A percentile compares a stretch with the other conserved stretches of the same genome.
These are phyloP conservation scores for Esox masquinongy DNA, from an alignment of 2,797 vertebrate genomes.

Conservation along the genomic window DNA sequence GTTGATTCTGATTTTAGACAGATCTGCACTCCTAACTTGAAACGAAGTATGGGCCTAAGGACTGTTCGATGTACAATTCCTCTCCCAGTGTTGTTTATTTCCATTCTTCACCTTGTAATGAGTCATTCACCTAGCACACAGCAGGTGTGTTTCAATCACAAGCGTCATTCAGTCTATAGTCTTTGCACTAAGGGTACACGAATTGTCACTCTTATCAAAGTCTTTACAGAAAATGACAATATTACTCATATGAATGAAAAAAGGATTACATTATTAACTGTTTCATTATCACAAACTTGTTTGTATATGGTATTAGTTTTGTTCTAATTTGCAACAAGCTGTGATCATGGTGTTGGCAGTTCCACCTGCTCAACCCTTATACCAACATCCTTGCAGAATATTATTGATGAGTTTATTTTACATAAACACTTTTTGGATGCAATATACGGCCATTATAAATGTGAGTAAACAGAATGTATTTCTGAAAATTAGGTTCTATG, in stretches of 20 bases:
- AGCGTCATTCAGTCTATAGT: constrained; percentile 27
- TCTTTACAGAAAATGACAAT: constrained; percentile 36
- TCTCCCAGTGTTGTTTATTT: constrained; percentile 21
- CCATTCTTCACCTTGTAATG: constrained; percentile 41
- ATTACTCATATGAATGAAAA: constrained; percentile 23
- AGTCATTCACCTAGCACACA: constrained; percentile 24
- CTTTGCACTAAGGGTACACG: constrained; percentile 15
- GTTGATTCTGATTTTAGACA: not conserved
- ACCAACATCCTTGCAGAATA: not conserved
- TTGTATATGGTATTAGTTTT: not conserved
- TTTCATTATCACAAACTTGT: not conserved
- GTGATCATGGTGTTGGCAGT: not conserved
- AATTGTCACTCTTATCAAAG: constrained; percentile 47
- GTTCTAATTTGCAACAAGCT: not conserved
- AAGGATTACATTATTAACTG: constrained; percentile 16
- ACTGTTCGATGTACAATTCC: not conserved
- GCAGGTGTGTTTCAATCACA: constrained; percentile 44
- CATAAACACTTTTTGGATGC: not conserved
- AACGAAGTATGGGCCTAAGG: not conserved
- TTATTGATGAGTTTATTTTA: not conserved
- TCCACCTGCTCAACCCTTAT: not conserved
- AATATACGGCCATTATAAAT: not conserved
- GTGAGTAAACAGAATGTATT: not conserved
- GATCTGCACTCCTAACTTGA: not conserved
- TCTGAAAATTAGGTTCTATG: not conserved